A percentile compares a stretch with the other conserved stretches of the same genome.
These are phyloP conservation scores for Rhysida immarginata DNA, from an alignment of 1,140 invertebrate species.

Conservation along the genomic window DNA sequence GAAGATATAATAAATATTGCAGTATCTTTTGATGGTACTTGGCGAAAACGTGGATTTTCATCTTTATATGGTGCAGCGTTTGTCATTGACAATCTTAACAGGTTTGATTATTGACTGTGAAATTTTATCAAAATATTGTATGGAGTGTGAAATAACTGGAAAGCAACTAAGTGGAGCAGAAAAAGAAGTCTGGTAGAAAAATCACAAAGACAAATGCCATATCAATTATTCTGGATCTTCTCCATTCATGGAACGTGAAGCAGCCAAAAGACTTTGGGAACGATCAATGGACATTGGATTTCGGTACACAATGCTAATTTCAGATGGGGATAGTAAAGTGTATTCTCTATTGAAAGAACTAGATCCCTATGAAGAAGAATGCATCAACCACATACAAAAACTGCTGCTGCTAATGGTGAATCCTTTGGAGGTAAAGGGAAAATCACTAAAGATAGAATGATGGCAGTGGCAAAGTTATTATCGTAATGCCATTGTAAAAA, in stretches of 20 bases:
- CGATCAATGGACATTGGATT: neutral
- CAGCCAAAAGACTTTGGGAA: neutral
- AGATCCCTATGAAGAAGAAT: neutral
- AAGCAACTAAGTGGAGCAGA: neutral
- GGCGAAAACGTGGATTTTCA: neutral
- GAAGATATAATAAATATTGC: neutral
- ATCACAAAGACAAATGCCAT: neutral
- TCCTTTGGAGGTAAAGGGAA: neutral
- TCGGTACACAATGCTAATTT: neutral
- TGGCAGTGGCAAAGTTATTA: neutral
- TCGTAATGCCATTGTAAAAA: neutral
- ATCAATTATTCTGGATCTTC: neutral
- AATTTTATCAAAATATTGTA: no score
- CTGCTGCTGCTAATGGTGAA: neutral
- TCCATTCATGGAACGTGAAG: neutral
- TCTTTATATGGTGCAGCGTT: neutral
- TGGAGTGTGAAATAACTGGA: neutral
- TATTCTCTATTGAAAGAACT: neutral
- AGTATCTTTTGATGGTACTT: neutral
- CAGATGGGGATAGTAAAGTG: neutral
- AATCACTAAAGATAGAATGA: neutral
- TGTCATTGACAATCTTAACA: neutral
- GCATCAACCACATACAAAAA: no score
- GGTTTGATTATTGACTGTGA: neutral
- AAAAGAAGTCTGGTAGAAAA: neutral